These are phyloP conservation scores for Drosophila tristis DNA, from an alignment of 1,140 invertebrate species.

Conservation along the genomic window DNA sequence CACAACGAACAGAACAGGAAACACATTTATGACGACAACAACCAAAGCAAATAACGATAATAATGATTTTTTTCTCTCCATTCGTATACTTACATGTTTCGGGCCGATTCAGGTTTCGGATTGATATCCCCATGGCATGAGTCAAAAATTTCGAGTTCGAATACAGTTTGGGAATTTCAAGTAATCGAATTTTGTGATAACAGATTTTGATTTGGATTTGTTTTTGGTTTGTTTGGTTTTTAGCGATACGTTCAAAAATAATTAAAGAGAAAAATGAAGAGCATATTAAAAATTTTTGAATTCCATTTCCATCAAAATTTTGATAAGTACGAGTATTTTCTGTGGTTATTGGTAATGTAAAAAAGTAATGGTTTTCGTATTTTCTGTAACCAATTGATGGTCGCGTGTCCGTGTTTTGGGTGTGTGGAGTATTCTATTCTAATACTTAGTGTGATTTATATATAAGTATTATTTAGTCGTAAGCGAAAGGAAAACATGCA, in stretches of 20 bases:
- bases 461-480: constrained; percentile 62
- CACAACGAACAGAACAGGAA: constrained; percentile 75
- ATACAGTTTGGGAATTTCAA: constrained; percentile 61
- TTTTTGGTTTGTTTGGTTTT: constrained; percentile 57
- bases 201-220: constrained; percentile 50
- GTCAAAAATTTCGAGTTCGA: constrained; percentile 65
- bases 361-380: constrained; percentile 55
- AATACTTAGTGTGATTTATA: constrained; percentile 58
- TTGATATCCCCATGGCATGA: constrained; percentile 65
- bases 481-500: constrained; percentile 71
- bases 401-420: constrained; percentile 36
- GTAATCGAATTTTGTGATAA: constrained; percentile 60
- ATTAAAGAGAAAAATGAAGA: constrained; percentile 83
- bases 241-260: constrained; percentile 81
- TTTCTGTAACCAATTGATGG: constrained; percentile 35
- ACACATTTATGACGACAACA: constrained; percentile 81
- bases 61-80: constrained; percentile 56
- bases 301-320: constrained; percentile 71
- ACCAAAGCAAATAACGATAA: constrained; percentile 81
- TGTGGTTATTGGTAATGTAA: constrained; percentile 48
- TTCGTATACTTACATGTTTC: constrained; percentile 72
- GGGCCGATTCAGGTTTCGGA: constrained; percentile 55
- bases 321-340: constrained; percentile 44
- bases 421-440: constrained; percentile 17
- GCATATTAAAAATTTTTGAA: constrained; percentile 78